phyloP scores from a whole-genome alignment of 2,888 invertebrate species.

The Teinopalpus imperialis region DNA sequence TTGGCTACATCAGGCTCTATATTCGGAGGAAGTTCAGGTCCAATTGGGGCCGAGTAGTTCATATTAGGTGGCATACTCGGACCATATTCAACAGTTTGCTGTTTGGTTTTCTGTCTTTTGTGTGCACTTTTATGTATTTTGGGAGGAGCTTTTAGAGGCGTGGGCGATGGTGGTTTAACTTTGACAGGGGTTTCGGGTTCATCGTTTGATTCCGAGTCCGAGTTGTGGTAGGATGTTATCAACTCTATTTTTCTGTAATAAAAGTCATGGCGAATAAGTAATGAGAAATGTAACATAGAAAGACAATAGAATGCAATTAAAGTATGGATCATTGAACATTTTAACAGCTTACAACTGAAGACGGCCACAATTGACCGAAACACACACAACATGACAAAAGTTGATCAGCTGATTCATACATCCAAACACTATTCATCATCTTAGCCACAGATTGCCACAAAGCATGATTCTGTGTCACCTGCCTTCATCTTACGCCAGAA shows the following conservation, averaged over 20 bases:
- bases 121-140: slow-evolving; percentile 33
- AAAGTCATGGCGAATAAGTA: no score
- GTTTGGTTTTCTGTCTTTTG: slow-evolving; percentile 56
- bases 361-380: no score
- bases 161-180: slow-evolving; percentile 25
- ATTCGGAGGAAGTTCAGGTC: slow-evolving; percentile 62
- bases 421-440: no score
- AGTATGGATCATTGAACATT: no score
- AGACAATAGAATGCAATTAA: no score
- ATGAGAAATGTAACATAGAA: no score
- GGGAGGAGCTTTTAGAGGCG: slow-evolving; percentile 34
- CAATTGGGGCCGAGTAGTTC: slow-evolving; percentile 62
- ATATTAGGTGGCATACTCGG: slow-evolving; percentile 59
- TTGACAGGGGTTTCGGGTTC: slow-evolving; percentile 55
- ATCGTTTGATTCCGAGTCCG: slow-evolving; percentile 79
- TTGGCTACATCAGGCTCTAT: slow-evolving; percentile 36
- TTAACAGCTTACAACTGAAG: no score
- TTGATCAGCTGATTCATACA: no score
- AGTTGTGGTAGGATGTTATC: slow-evolving; percentile 79
- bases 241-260: slow-evolving; percentile 78
- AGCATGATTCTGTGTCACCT: no score
- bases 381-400: no score
- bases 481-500: no score
- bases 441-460: no score
- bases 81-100: slow-evolving; percentile 49